Percentiles rank a stretch among this genome's conserved stretches.
These are phyloP conservation scores for Petroica traversi DNA, from an alignment of 2,113 vertebrate genomes.

Conservation along the genomic window DNA sequence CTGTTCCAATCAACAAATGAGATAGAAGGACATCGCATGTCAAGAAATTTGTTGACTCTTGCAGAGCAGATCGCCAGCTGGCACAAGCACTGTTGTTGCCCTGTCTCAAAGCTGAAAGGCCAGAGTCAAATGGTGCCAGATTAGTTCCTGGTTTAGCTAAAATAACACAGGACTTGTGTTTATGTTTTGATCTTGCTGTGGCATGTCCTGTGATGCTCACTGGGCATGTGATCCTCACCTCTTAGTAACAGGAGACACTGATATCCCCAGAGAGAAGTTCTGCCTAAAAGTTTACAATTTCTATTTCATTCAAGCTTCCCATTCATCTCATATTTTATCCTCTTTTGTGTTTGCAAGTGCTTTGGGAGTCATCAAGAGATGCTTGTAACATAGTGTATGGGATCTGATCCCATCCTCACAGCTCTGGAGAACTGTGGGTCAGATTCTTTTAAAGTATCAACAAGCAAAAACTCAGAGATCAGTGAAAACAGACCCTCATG, in stretches of 20 bases:
- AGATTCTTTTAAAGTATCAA: not conserved
- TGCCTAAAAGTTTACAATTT: slow-evolving; percentile 1
- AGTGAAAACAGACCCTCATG: not conserved
- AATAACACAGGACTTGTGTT: slow-evolving; percentile 2
- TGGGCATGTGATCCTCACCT: not conserved
- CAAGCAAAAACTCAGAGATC: not conserved
- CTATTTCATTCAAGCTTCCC: slow-evolving; percentile 37
- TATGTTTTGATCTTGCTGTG: slow-evolving; percentile 22
- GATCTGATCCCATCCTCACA: not conserved
- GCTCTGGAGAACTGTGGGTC: not conserved
- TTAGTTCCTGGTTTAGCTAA: slow-evolving; percentile 28
- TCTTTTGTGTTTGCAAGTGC: slow-evolving; percentile 4
- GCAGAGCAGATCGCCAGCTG: slow-evolving; percentile 57
- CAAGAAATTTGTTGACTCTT: slow-evolving; percentile 63
- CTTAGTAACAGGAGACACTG: not conserved
- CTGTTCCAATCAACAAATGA: slow-evolving; percentile 33
- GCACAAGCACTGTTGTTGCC: not conserved
- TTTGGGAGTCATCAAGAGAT: not conserved
- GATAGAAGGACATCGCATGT: slow-evolving; percentile 47
- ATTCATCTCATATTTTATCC: slow-evolving; percentile 46
- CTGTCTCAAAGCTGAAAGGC: slow-evolving; percentile 44
- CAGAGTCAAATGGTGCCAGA: slow-evolving; percentile 3
- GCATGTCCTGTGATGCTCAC: not conserved
- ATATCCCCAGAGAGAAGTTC: not conserved
- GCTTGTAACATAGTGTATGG: not conserved